These are phyloP conservation scores for Takifugu ocellatus DNA, from an alignment of 2,797 vertebrate genomes.

Conservation along the genomic window DNA sequence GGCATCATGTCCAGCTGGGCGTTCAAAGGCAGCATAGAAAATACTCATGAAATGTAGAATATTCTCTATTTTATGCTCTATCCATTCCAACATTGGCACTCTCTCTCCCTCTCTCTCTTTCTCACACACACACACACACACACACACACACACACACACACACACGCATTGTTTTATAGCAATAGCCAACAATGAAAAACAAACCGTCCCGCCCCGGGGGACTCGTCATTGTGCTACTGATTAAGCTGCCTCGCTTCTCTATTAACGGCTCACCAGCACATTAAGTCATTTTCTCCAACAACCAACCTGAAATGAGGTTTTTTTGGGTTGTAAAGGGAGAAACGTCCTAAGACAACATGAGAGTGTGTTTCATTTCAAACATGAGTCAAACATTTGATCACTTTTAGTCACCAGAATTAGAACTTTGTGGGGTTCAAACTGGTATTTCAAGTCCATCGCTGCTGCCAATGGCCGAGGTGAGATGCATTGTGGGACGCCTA, in stretches of 20 bases:
- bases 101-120: background rate
- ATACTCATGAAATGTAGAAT: background rate
- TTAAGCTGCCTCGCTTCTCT: conserved; percentile 26
- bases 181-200: conserved; percentile 32
- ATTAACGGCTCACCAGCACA: conserved; percentile 25
- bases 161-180: conserved; percentile 22
- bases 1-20: too few species aligned
- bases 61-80: background rate
- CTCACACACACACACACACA: too few species aligned
- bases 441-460: too few species aligned
- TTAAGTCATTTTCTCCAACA: conserved; percentile 8
- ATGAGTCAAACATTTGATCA: too few species aligned
- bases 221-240: conserved; percentile 30
- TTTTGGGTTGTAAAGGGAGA: conserved; percentile 14
- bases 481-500: too few species aligned
- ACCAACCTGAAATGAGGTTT: too few species aligned
- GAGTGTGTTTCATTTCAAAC: too few species aligned
- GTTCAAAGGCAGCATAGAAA: background rate
- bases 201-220: conserved; percentile 15
- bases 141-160: too few species aligned
- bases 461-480: too few species aligned
- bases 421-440: too few species aligned
- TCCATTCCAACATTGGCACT: conserved; percentile 9
- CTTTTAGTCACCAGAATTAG: too few species aligned
- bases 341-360: background rate